These are phyloP conservation scores for Cassiopea xamachana DNA, from an alignment of 30 jellyfish, hydroid and myxozoan genomes.

Conservation along the genomic window DNA sequence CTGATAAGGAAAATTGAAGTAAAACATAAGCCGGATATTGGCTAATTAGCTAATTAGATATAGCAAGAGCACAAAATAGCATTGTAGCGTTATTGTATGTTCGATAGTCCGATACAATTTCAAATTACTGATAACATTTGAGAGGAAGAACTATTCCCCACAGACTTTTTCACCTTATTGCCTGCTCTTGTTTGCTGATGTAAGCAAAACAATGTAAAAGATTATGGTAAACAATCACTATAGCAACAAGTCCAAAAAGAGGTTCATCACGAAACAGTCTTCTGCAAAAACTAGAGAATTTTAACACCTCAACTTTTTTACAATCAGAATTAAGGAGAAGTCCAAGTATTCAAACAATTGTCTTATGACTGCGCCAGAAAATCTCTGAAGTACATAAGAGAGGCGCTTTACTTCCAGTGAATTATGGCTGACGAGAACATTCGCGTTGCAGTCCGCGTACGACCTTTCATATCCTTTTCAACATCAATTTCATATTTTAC, in stretches of 20 bases:
- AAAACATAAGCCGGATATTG: too few relatives aligned
- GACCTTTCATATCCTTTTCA: slow-evolving; percentile 94
- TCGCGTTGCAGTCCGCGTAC: slow-evolving; percentile 93
- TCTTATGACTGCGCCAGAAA: neutral
- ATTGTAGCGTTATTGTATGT: too few relatives aligned
- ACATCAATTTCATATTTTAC: neutral
- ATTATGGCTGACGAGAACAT: slow-evolving; percentile 85
- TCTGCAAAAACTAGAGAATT: neutral
- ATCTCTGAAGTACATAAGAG: neutral
- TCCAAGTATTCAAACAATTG: neutral
- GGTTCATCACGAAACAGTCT: slow-evolving; percentile 11
- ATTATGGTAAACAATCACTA: slow-evolving; percentile 9
- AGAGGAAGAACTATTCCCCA: too few relatives aligned
- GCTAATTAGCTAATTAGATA: too few relatives aligned
- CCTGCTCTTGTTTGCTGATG: neutral
- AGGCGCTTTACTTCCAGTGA: neutral
- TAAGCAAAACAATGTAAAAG: neutral
- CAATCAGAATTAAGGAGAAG: neutral
- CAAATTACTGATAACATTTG: too few relatives aligned
- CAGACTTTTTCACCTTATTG: too few relatives aligned
- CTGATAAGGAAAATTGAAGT: too few relatives aligned
- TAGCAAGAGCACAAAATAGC: too few relatives aligned
- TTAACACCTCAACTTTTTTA: neutral
- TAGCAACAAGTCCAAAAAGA: slow-evolving; percentile 15
- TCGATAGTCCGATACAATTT: too few relatives aligned